These are phyloP conservation scores for Zoanthus gigantus DNA, from an alignment of 92 coral and sea anemone genomes.

Conservation along the genomic window DNA sequence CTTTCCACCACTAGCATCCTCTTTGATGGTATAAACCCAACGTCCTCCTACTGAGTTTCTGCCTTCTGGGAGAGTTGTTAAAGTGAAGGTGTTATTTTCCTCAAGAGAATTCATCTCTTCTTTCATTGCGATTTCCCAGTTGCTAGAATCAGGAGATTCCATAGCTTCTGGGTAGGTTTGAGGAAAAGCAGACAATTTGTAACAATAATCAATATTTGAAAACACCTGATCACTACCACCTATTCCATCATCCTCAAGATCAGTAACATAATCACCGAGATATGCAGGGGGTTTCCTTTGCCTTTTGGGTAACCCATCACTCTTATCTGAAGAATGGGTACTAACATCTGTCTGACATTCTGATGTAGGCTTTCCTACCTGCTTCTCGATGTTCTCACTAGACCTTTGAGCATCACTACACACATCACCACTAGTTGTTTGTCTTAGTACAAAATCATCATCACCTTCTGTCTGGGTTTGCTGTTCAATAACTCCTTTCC, in stretches of 20 bases:
- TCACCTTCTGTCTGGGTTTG: slow-evolving; percentile 55
- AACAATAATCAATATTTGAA: slow-evolving; percentile 32
- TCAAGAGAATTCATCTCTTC: slow-evolving; percentile 42
- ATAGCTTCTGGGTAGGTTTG: slow-evolving; percentile 32
- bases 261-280: slow-evolving; percentile 54
- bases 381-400: slow-evolving; percentile 25
- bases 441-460: slow-evolving; percentile 12
- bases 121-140: slow-evolving; percentile 41
- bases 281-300: slow-evolving; percentile 50
- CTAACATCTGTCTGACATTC: slow-evolving; percentile 21
- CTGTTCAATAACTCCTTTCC: slow-evolving; percentile 47
- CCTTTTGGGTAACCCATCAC: slow-evolving; percentile 25
- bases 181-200: background rate
- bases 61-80: slow-evolving; percentile 41
- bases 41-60: slow-evolving; percentile 42
- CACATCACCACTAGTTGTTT: slow-evolving; percentile 11
- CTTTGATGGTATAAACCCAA: slow-evolving; percentile 41
- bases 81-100: slow-evolving; percentile 46
- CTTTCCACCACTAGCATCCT: slow-evolving; percentile 1
- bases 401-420: slow-evolving; percentile 30
- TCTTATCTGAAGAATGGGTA: slow-evolving; percentile 27
- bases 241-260: slow-evolving; percentile 36
- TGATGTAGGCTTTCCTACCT: slow-evolving; percentile 26
- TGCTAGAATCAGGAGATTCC: slow-evolving; percentile 34
- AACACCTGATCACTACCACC: slow-evolving; percentile 33